These are phyloP conservation scores for Trematomus bernacchii DNA, from an alignment of 2,797 vertebrate genomes.

Conservation along the genomic window DNA sequence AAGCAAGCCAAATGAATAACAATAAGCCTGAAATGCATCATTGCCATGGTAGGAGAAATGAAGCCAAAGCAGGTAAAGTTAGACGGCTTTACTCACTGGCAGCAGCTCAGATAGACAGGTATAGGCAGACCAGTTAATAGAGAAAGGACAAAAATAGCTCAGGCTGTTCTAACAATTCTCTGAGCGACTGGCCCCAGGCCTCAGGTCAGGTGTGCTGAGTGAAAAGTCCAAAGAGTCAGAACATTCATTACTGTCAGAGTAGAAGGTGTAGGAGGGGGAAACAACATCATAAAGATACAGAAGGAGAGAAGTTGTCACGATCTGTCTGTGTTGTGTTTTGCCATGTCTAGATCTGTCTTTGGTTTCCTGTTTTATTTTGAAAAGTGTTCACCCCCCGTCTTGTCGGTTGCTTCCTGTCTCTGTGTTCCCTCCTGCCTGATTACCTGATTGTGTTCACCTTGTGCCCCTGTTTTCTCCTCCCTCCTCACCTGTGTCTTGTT, in stretches of 20 bases:
- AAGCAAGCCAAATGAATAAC: conserved; percentile 55
- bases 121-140: conserved; percentile 1
- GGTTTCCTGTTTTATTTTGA: too few relatives aligned
- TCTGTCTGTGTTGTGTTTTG: too few relatives aligned
- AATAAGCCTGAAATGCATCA: conserved; percentile 43
- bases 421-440: too few relatives aligned
- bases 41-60: conserved; percentile 13
- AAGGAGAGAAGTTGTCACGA: too few relatives aligned
- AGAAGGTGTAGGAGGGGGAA: neutral
- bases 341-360: too few relatives aligned
- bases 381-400: too few relatives aligned
- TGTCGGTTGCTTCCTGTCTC: too few relatives aligned
- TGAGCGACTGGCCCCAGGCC: neutral
- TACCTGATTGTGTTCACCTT: too few relatives aligned
- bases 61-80: conserved; percentile 19
- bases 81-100: conserved; percentile 26
- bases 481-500: too few relatives aligned
- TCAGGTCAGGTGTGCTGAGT: conserved; percentile 29
- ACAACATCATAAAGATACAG: neutral
- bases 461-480: too few relatives aligned
- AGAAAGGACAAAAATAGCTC: conserved; percentile 16
- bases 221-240: neutral
- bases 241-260: conserved; percentile 2
- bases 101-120: conserved; percentile 12
- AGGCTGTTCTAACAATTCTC: conserved; percentile 3